Percentiles rank a stretch among this genome's conserved stretches.
These are phyloP conservation scores for Oryzaephilus surinamensis DNA, from an alignment of 1,140 invertebrate genomes.

Conservation along the genomic window DNA sequence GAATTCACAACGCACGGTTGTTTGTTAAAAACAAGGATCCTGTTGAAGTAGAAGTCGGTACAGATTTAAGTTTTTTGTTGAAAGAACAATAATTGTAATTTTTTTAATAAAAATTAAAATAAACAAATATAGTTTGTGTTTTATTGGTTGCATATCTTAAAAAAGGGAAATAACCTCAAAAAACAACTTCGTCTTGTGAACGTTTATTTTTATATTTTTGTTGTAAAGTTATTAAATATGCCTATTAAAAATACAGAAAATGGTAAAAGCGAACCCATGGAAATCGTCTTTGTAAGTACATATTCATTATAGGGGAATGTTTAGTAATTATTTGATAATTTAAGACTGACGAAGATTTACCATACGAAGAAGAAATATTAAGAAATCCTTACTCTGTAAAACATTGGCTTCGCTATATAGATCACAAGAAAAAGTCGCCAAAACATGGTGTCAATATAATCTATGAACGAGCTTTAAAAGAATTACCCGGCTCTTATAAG, in stretches of 20 bases:
- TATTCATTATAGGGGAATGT: too few relatives aligned
- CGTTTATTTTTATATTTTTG: too few relatives aligned
- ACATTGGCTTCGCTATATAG: slow-evolving; percentile 96
- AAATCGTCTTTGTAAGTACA: slow-evolving; percentile 23
- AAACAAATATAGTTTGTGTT: too few relatives aligned
- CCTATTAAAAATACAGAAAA: too few relatives aligned
- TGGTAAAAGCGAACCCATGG: slow-evolving; percentile 32
- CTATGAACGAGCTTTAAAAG: slow-evolving; percentile 91
- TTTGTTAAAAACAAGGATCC: not conserved
- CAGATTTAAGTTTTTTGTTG: not conserved
- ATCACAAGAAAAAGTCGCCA: slow-evolving; percentile 81
- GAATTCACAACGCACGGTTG: not conserved
- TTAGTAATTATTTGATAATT: slow-evolving; percentile 2
- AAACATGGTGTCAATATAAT: slow-evolving; percentile 79
- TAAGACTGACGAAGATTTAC: slow-evolving; percentile 86
- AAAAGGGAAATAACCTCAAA: too few relatives aligned
- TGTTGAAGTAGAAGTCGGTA: not conserved
- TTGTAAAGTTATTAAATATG: too few relatives aligned
- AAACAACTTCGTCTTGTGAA: too few relatives aligned
- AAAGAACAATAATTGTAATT: not conserved
- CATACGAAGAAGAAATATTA: slow-evolving; percentile 97
- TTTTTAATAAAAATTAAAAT: too few relatives aligned
- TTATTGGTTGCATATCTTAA: too few relatives aligned
- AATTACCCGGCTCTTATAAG: slow-evolving; percentile 96
- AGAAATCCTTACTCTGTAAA: slow-evolving; percentile 95